Evolutionary conservation across 1,140 invertebrate species (phyloP).

Genomic region (Phortica variegata): DNA sequence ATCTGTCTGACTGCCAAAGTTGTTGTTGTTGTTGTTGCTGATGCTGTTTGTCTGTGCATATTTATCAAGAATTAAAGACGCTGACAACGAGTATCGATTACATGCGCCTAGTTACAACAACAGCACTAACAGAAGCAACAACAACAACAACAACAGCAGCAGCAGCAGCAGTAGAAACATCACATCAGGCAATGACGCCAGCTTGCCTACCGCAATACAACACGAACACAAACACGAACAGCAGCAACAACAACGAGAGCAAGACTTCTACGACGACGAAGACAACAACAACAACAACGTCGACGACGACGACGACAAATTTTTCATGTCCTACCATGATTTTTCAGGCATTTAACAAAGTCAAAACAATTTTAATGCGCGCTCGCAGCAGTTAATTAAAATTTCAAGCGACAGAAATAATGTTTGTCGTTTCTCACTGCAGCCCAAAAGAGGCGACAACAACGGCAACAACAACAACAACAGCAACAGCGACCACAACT

Average conservation of each 20-base stretch:
- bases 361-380: conserved; percentile 54
- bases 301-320: conserved; percentile 31
- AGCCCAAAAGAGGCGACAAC: conserved; percentile 13
- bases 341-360: conserved; percentile 53
- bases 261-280: too few species aligned
- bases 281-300: too few species aligned
- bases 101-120: conserved; percentile 12
- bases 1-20: too few species aligned
- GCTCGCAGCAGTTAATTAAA: conserved; percentile 51
- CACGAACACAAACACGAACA: too few species aligned
- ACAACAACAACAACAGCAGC: neutral
- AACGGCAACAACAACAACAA: neutral
- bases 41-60: too few species aligned
- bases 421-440: conserved; percentile 22
- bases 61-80: too few species aligned
- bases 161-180: conserved; percentile 8
- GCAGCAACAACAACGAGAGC: too few species aligned
- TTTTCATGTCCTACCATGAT: conserved; percentile 51
- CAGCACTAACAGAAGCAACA: neutral
- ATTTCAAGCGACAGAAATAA: conserved; percentile 25
- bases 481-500: neutral
- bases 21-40: too few species aligned
- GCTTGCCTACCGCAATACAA: too few species aligned
- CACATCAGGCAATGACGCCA: too few species aligned
- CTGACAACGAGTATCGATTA: conserved; percentile 36